Evolutionary conservation across 2,113 vertebrate species (phyloP), one percentile per base, ranked within the genome.

Genomic region (Hyperopisus bebe): DNA sequence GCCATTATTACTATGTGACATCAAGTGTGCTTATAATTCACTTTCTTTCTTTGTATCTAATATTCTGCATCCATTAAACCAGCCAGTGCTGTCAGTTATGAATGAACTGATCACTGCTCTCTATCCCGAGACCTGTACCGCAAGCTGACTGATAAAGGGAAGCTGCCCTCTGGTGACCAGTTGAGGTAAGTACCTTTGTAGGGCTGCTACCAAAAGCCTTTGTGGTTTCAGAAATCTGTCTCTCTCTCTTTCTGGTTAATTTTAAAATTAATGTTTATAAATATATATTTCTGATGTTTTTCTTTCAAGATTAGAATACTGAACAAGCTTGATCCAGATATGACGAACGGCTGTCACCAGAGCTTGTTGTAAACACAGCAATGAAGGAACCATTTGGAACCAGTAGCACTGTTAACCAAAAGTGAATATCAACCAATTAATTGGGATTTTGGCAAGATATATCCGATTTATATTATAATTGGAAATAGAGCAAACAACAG

Each of bases 51-150:
- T 35, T 55, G 19, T 47, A 24, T 80, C 46, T 53, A 55, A 55
- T 51, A 19, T 31, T 62, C 42, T 31, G n/a, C 51, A 89, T 42
- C 35, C 44, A 42, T 51, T 55, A 62, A 84, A 15, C 82, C 17
- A 89, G n/a, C 39, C 53, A 85, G 42, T 70, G 62, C 24, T 42
- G 53, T 88, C 19, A 88, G 66, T 80, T 62, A 48, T 89, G 89
- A 89, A 89, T 89, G 80, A 85, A 89, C 84, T 84, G 51, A 84
- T 58, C 77, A 50, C 88, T 62, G 77, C 53, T 80, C 13, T 89
- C 27, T 82, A 70, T 11, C 77, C 88, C 7, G 47, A 58, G 35
- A 84, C 17, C 4, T 51, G 50, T 70, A 53, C 17, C 31, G 77
- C 24, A 35, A 39, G 47, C 24, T 11, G 24, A 85, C 35, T 53